phyloP scores from a whole-genome alignment of 2,888 invertebrate species.

The Apodemia duryi region DNA sequence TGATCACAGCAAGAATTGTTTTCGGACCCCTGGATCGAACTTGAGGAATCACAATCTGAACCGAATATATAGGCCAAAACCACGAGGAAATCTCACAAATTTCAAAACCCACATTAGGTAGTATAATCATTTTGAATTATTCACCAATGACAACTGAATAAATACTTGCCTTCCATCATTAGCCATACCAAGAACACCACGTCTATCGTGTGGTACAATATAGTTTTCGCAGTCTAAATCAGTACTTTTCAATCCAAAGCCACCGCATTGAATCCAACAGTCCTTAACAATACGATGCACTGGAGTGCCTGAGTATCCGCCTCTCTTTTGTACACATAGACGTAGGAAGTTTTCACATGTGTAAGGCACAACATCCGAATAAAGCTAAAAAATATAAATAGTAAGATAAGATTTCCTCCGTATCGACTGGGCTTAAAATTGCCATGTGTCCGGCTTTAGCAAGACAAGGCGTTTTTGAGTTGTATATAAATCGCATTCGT shows the following conservation, averaged over 20 bases:
- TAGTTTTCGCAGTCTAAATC: constrained; percentile 83
- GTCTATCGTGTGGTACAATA: constrained; percentile 80
- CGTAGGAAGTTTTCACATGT: constrained; percentile 80
- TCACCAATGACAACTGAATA: background rate
- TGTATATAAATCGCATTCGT: no score
- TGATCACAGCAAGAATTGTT: no score
- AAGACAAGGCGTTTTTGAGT: no score
- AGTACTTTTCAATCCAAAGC: constrained; percentile 56
- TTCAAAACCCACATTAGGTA: no score
- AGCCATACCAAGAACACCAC: constrained; percentile 86
- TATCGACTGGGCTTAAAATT: no score
- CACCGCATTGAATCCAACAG: constrained; percentile 86
- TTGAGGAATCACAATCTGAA: no score
- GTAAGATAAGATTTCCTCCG: no score
- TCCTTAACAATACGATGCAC: constrained; percentile 83
- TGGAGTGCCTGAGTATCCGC: constrained; percentile 76
- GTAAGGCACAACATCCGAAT: constrained; percentile 76
- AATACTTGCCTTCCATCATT: constrained; percentile 76
- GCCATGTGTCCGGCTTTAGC: no score
- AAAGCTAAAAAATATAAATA: constrained; percentile 60
- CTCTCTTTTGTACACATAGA: constrained; percentile 62
- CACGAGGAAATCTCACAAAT: no score
- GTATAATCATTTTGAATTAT: no score
- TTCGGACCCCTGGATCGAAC: no score
- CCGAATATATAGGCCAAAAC: no score